Evolutionary conservation across 1,140 invertebrate genomes (phyloP), one percentile per base, ranked within the genome.

Genomic region (Hyles vespertilio): DNA sequence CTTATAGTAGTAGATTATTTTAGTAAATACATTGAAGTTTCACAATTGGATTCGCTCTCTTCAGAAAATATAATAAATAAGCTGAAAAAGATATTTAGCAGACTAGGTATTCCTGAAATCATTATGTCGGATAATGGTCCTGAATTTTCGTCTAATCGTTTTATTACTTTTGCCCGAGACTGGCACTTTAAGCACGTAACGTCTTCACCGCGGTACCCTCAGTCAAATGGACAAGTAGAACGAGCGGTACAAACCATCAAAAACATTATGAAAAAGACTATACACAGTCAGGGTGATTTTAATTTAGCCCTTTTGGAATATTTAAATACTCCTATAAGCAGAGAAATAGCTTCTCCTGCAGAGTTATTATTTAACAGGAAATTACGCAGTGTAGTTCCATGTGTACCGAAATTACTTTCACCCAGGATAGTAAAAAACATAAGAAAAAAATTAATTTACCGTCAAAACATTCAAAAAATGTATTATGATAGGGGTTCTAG

Each of bases 41-140:
- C 9, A 33, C n/a, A 51, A n/a, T 44, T 76, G 12, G 4, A 32
- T 3, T 34, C 56, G 32, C 3, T 63, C 34, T 22, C 60, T 49
- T 48, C 67, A 58, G 44, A 58, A 40, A 46, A 69, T 47, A n/a
- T n/a, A n/a, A 78, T 80, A 36, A 57, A 54, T 11, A 51, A 68
- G 34, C 45, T 74, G 46, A 79, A 77, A 69, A 51, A 59, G 3
- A 75, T 82, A 5, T 89, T 90, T 70, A 63, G 77, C 5, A 59
- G 64, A 40, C 77, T 81, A 64, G 89, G 87, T 6, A 62, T 89
- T 50, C 87, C 87, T 2, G 52, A 79, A 11, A 65, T 67, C 45
- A 45, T 90, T 5, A 78, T 90, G 32, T 77, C 79, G 0, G 90
- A 91, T 65, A 83, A n/a, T n/a, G n/a, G n/a, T n/a, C n/a, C n/a